phyloP scores from a whole-genome alignment of 2,888 invertebrate genomes.

The Ptycholaimellus sp. region DNA sequence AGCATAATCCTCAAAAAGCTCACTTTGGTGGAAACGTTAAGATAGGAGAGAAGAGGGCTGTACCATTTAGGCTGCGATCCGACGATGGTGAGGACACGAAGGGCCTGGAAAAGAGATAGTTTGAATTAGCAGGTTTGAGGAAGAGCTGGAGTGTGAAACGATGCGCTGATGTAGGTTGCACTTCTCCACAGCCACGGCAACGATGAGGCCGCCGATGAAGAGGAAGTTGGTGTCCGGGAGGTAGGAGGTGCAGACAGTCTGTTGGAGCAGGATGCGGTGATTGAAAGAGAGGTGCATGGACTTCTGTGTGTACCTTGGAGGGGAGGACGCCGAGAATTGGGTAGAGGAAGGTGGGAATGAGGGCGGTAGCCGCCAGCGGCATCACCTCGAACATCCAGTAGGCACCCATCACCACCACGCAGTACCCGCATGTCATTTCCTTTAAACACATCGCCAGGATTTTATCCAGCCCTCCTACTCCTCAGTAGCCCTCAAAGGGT shows the following conservation, averaged over 20 bases:
- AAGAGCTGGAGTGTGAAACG: background rate
- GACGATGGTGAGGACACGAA: constrained; percentile 11
- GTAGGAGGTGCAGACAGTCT: background rate
- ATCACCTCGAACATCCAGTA: constrained; percentile 23
- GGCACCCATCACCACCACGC: constrained; percentile 16
- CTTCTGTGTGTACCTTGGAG: constrained; percentile 14
- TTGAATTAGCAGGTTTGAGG: too few relatives aligned
- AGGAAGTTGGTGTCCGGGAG: constrained; percentile 21
- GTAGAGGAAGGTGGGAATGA: constrained; percentile 20
- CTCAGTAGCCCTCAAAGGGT: too few relatives aligned
- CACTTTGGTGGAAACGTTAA: background rate
- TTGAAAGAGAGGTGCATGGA: too few relatives aligned
- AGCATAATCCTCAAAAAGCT: constrained; percentile 16
- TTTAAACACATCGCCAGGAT: too few relatives aligned
- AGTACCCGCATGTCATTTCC: constrained; percentile 18
- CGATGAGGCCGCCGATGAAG: constrained; percentile 23
- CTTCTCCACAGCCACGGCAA: constrained; percentile 22
- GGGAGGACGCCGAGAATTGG: constrained; percentile 18
- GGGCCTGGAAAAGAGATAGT: constrained; percentile 4
- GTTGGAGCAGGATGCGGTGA: too few relatives aligned
- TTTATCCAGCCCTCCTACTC: too few relatives aligned
- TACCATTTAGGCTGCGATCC: constrained; percentile 18
- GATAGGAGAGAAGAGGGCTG: constrained; percentile 2
- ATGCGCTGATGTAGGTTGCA: constrained; percentile 18
- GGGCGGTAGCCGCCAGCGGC: constrained; percentile 20